phyloP scores from a whole-genome alignment of 2,888 invertebrate genomes.

The Clitarchus hookeri region DNA sequence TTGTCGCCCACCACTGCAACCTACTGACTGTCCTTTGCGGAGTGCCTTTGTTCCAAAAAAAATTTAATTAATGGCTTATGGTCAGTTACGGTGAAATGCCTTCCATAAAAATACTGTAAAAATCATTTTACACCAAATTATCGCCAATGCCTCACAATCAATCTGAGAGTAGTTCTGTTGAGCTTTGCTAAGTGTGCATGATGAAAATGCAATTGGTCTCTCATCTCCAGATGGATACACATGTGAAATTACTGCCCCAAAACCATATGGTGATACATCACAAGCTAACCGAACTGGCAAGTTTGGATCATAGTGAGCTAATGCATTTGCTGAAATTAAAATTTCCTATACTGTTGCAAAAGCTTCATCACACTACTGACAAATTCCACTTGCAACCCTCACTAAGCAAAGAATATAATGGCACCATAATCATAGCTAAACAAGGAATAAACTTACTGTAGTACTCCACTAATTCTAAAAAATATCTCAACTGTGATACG shows the following conservation, averaged over 20 bases:
- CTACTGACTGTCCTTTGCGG: slow-evolving; percentile 48
- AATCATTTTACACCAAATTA: slow-evolving; percentile 46
- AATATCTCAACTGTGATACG: slow-evolving; percentile 39
- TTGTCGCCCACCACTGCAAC: slow-evolving; percentile 48
- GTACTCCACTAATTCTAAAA: slow-evolving; percentile 41
- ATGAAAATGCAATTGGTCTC: slow-evolving; percentile 44
- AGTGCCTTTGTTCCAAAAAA: slow-evolving; percentile 48
- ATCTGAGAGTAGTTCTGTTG: slow-evolving; percentile 47
- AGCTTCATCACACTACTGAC: too few species aligned
- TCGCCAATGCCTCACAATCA: slow-evolving; percentile 46
- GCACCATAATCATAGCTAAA: background rate
- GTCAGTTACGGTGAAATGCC: slow-evolving; percentile 50
- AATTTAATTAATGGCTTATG: slow-evolving; percentile 52
- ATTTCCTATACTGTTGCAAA: too few species aligned
- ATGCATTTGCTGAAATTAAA: background rate
- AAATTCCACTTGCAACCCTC: too few species aligned
- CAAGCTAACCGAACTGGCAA: slow-evolving; percentile 46
- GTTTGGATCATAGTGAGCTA: background rate
- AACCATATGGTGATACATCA: slow-evolving; percentile 48
- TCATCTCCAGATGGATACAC: slow-evolving; percentile 40
- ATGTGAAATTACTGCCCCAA: slow-evolving; percentile 47
- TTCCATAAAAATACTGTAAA: slow-evolving; percentile 44
- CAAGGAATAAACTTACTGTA: background rate
- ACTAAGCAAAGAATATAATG: too few species aligned
- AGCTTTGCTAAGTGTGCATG: slow-evolving; percentile 42